Evolutionary conservation across 2,888 invertebrate genomes (phyloP).

Genomic region (Eupithecia vulgata): DNA sequence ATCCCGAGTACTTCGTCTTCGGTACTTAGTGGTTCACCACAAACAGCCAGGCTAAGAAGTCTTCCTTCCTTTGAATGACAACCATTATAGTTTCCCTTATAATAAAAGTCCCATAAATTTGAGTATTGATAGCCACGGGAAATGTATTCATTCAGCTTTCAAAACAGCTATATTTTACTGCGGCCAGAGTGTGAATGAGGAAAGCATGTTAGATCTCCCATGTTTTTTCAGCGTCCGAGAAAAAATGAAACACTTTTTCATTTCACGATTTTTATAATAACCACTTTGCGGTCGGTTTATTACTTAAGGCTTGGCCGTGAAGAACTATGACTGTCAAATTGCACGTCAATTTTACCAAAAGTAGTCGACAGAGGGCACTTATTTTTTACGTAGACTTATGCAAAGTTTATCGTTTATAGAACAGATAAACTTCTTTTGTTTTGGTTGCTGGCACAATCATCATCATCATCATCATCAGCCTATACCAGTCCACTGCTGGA

Average conservation of each 20-base stretch:
- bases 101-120: constrained; percentile 48
- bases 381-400: too few relatives aligned
- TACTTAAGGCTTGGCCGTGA: too few relatives aligned
- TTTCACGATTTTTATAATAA: not conserved
- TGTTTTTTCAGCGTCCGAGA: not conserved
- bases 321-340: too few relatives aligned
- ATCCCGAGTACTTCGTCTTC: constrained; percentile 53
- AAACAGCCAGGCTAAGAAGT: constrained; percentile 59
- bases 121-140: constrained; percentile 34
- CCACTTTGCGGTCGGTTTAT: not conserved
- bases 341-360: too few relatives aligned
- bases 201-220: not conserved
- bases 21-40: constrained; percentile 69
- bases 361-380: too few relatives aligned
- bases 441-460: too few relatives aligned
- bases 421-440: too few relatives aligned
- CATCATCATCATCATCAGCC: too few relatives aligned
- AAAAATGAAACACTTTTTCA: not conserved
- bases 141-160: constrained; percentile 38
- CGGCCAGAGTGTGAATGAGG: constrained; percentile 7
- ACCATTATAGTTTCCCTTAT: constrained; percentile 50
- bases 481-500: too few relatives aligned
- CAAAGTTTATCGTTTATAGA: too few relatives aligned
- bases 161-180: constrained; percentile 36
- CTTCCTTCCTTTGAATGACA: constrained; percentile 66